Evolutionary conservation across 2,888 invertebrate genomes (phyloP).

Genomic region (Caenorhabditis panamensis): DNA sequence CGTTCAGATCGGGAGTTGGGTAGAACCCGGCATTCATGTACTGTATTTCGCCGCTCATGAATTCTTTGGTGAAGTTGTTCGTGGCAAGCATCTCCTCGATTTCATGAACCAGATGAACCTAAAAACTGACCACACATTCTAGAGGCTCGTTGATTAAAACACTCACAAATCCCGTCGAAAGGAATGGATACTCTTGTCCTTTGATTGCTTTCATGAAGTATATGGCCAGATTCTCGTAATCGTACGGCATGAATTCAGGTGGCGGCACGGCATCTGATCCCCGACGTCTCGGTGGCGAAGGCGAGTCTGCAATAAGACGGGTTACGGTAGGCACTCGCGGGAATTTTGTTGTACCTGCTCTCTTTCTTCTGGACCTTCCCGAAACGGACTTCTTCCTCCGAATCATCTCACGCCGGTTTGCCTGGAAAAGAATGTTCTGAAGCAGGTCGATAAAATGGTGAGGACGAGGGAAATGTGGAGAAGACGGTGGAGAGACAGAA

Average conservation of each 20-base stretch:
- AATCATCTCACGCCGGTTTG: no score
- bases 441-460: conserved; percentile 24
- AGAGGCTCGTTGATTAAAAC: background rate
- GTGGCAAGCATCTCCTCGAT: conserved; percentile 63
- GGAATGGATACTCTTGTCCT: conserved; percentile 28
- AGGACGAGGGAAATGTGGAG: conserved; percentile 15
- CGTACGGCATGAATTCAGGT: conserved; percentile 55
- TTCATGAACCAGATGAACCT: conserved; percentile 65
- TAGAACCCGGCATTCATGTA: conserved; percentile 66
- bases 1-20: conserved; percentile 62
- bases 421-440: background rate
- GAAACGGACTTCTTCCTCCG: conserved; percentile 47
- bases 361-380: conserved; percentile 26
- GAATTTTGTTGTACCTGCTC: conserved; percentile 18
- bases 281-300: conserved; percentile 26
- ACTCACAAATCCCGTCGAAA: conserved; percentile 44
- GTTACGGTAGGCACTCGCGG: conserved; percentile 14
- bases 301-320: conserved; percentile 26
- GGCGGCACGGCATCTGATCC: conserved; percentile 46
- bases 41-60: conserved; percentile 57
- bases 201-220: conserved; percentile 26
- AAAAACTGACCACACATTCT: background rate
- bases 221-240: conserved; percentile 30
- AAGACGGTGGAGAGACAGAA: conserved; percentile 31
- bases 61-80: conserved; percentile 32